Evolutionary conservation across 1,140 invertebrate species (phyloP).

Genomic region (Danaus plexippus): DNA sequence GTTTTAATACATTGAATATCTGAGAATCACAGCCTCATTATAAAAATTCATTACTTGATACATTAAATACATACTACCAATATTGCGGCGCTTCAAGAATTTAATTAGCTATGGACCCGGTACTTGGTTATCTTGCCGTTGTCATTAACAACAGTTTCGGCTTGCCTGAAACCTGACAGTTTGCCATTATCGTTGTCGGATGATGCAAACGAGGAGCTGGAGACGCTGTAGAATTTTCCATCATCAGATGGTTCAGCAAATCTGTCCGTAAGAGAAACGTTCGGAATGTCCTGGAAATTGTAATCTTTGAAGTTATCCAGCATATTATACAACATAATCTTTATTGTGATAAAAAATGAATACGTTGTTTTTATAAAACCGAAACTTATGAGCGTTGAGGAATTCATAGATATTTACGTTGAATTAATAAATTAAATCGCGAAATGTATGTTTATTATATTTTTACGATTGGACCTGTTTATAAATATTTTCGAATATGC

Average conservation of each 20-base stretch:
- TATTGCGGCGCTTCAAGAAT: slow-evolving; percentile 1
- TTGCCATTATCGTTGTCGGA: slow-evolving; percentile 75
- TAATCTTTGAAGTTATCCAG: neutral
- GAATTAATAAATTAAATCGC: too few relatives aligned
- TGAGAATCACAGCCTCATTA: slow-evolving; percentile 17
- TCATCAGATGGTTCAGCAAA: slow-evolving; percentile 53
- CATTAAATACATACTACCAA: neutral
- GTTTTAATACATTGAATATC: too few relatives aligned
- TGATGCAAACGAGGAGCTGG: slow-evolving; percentile 75
- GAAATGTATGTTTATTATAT: too few relatives aligned
- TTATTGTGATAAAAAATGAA: neutral
- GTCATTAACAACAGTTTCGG: slow-evolving; percentile 79
- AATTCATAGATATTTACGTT: too few relatives aligned
- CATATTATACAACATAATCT: neutral
- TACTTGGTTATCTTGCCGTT: slow-evolving; percentile 79
- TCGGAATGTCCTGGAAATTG: slow-evolving; percentile 70
- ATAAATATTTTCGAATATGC: too few relatives aligned
- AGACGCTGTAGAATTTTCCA: slow-evolving; percentile 72
- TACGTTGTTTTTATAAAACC: slow-evolving; percentile 1
- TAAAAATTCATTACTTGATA: neutral
- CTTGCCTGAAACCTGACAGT: slow-evolving; percentile 67
- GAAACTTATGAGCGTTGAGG: too few relatives aligned
- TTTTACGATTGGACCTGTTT: too few relatives aligned
- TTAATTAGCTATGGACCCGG: slow-evolving; percentile 65
- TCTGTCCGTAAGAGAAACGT: slow-evolving; percentile 70